Base-by-base conservation (phyloP, 2,888 invertebrate genomes). In the Lasioglossum leucozonium region DNA sequence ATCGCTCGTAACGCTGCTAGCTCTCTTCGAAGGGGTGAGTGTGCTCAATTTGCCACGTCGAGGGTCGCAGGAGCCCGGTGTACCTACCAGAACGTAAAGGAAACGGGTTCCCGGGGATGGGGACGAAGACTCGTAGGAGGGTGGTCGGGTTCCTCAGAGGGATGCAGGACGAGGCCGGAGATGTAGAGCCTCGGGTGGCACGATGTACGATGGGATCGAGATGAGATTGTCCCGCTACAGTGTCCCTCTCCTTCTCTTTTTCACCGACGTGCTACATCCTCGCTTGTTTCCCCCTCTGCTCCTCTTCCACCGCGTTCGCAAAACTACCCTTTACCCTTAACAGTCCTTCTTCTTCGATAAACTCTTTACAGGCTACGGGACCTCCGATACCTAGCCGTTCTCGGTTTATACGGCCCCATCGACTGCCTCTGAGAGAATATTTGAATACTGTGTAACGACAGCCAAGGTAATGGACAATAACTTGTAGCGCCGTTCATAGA, bases 161-260 rank as follows among this genome's bases (percentile, higher is more conserved):
- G 89, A 89, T 87, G 90, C 82, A 89, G 92, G 91, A 89, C 90
- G 90, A 91, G 89, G 88, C 89, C 80, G 87, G 92, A 94, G 94
- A 95, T 94, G 93, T 94, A 95, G 92, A 92, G 93, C 93, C 94
- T 93, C 92, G 92, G 93, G 93, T 93, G 91, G 91, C 93, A 93
- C 94, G 94, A 95, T 94, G 93, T 95, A 95, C 94, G 94, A 94
- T 91, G 94, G 95, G 94, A 94, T 94, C 93, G 93, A 94, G 94
- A 95, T 95, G 95, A 95, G 94, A 95, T 95, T 95, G 94, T 94
- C 94, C 94, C 92, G 92, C 92, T 93, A 93, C 92, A 92, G 88
- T 86, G 87, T 72, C 76, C 62, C 51, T 37, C 67, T 72, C 74
- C 72, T 84, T 84, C 85, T 55, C 72, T 77, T 82, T 67, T 78